Base-by-base conservation (phyloP, 2,797 vertebrate species). In the Schizothorax lantsangensis region DNA sequence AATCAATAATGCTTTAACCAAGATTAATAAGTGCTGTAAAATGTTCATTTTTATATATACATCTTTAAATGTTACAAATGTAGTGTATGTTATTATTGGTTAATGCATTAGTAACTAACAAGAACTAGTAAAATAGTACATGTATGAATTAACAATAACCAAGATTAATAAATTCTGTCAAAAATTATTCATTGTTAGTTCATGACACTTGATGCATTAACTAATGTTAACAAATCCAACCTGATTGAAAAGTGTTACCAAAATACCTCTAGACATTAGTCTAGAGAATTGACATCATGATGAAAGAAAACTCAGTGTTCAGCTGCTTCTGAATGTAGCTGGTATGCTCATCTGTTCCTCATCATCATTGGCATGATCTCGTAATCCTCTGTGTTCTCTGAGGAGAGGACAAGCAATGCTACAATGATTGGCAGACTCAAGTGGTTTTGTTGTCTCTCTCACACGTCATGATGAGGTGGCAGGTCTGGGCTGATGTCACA, bases 401-500 rank as follows among this genome's bases (percentile, higher is more conserved):
- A 86, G 64, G 38, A 75, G 64, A 68, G 49, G 45, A 78, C 23
- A 83, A 19, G 49, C 64, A 33, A 82, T 64, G 85, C 84, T 88
- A 86, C 57, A 77, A 66, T 57, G 47, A 78, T 19, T 59, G 45
- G 47, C 82, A 85, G 69, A 77, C 30, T 79, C 21, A 23, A 87
- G 81, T 26, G 45, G 80, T 77, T 45, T 45, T 47, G 43, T 72
- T 43, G 59, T 83, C 54, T 47, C 57, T 79, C 77, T 80, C 21
- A 71, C 43, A 12, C 38, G 43, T 86, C 79, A 73, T 78, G 66
- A 71, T 40, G 47, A 85, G 66, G 72, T 77, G 89, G 88, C 83
- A 84, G 88, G 81, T 59, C 75, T 83, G 23, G 68, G 86, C 84
- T 79, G 85, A 77, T 43, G 83, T 90, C 86, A 86, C 88, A 95